Conservation (phyloP, 2,888 invertebrate species). For the Hymenopus coronatus region DNA sequence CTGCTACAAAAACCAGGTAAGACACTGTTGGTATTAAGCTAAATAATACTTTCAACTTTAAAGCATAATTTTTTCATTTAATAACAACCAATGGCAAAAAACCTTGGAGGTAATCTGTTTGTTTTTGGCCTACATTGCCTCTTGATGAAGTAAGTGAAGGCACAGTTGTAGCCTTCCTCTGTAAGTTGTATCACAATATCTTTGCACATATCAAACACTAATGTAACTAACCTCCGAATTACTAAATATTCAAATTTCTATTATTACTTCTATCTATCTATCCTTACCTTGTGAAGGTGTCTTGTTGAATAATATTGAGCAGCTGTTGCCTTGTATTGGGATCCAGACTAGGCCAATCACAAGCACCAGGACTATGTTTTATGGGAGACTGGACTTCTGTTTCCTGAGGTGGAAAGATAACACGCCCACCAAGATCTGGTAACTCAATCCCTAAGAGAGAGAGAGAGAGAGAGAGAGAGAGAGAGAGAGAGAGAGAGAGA, state of each 20-base stretch:
- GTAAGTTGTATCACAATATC: background rate
- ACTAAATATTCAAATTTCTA: background rate
- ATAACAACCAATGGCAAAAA: too few relatives aligned
- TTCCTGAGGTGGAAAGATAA: slow-evolving; percentile 57
- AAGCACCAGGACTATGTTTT: slow-evolving; percentile 39
- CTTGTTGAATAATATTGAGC: slow-evolving; percentile 69
- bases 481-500: too few relatives aligned
- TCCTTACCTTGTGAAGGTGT: slow-evolving; percentile 62
- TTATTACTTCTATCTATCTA: background rate
- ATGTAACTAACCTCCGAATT: too few relatives aligned
- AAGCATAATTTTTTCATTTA: too few relatives aligned
- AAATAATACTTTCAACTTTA: too few relatives aligned
- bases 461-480: too few relatives aligned
- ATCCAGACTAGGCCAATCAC: slow-evolving; percentile 76
- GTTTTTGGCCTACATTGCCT: too few relatives aligned
- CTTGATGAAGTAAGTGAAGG: too few relatives aligned
- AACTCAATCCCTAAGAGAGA: slow-evolving; percentile 48
- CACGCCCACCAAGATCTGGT: slow-evolving; percentile 65
- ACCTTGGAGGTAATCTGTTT: too few relatives aligned
- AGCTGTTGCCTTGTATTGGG: slow-evolving; percentile 75
- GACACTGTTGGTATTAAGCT: too few relatives aligned
- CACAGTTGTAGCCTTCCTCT: too few relatives aligned
- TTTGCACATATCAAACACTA: background rate
- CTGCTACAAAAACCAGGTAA: too few relatives aligned
- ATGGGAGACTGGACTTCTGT: background rate